Evolutionary conservation across 1,140 invertebrate genomes (phyloP).

Genomic region (Drosophila baimaii): DNA sequence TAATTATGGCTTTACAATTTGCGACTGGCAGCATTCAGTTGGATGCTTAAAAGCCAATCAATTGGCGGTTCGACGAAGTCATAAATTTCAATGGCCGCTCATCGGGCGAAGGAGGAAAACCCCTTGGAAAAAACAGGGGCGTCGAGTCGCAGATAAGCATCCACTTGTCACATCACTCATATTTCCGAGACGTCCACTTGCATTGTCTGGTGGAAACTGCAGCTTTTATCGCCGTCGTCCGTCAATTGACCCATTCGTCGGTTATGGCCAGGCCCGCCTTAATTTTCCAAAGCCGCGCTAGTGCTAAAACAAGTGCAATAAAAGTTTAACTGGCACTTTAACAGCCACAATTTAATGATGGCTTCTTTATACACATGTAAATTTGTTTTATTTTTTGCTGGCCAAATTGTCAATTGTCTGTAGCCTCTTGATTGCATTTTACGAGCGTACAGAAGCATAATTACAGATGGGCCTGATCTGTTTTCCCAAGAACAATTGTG

Average conservation of each 20-base stretch:
- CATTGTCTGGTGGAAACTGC: constrained; percentile 55
- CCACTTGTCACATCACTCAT: constrained; percentile 76
- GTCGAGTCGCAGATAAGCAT: constrained; percentile 48
- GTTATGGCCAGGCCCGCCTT: constrained; percentile 41
- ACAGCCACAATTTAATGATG: constrained; percentile 30
- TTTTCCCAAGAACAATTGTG: constrained; percentile 56
- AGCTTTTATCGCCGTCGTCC: constrained; percentile 31
- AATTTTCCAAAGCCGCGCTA: constrained; percentile 36
- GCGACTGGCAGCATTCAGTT: constrained; percentile 60
- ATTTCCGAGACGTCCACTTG: constrained; percentile 44
- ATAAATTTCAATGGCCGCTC: constrained; percentile 75
- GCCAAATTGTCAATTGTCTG: constrained; percentile 45
- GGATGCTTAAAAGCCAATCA: constrained; percentile 73
- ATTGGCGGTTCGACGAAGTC: constrained; percentile 59
- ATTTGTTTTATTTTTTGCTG: constrained; percentile 2
- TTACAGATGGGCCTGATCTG: constrained; percentile 44
- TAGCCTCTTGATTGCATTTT: constrained; percentile 60
- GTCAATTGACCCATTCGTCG: constrained; percentile 59
- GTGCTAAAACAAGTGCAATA: constrained; percentile 38
- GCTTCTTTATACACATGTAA: constrained; percentile 24
- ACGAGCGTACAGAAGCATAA: constrained; percentile 44
- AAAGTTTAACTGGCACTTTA: constrained; percentile 43
- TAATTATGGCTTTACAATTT: constrained; percentile 56
- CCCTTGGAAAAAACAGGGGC: constrained; percentile 51
- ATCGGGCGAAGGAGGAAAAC: constrained; percentile 24